phyloP scores from a whole-genome alignment of 2,888 invertebrate genomes.

The Erpobdella octoculata region DNA sequence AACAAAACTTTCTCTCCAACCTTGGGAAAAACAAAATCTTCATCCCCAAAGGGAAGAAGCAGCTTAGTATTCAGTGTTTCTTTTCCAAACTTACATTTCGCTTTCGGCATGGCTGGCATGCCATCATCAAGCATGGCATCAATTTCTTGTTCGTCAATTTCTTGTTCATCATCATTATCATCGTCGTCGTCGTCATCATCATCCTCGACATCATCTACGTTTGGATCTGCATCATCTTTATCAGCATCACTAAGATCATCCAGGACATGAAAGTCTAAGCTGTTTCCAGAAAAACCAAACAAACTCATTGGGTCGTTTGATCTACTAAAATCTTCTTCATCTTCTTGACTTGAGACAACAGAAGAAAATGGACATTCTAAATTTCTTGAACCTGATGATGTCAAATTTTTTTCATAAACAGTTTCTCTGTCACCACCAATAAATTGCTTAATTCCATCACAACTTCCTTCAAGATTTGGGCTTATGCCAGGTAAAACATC shows the following conservation, averaged over 20 bases:
- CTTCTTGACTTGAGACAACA: too few relatives aligned
- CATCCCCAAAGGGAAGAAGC: constrained; percentile 25
- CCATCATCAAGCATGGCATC: constrained; percentile 37
- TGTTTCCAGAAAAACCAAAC: constrained; percentile 27
- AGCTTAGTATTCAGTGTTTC: constrained; percentile 9
- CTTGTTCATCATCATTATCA: constrained; percentile 25
- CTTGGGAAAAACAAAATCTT: constrained; percentile 31
- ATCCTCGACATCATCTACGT: background rate
- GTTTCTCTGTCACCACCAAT: too few relatives aligned
- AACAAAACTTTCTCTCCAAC: constrained; percentile 36
- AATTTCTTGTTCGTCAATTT: constrained; percentile 36
- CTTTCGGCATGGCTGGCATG: constrained; percentile 15
- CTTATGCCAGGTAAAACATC: too few relatives aligned
- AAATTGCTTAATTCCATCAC: too few relatives aligned
- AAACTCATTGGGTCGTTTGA: background rate
- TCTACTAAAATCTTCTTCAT: background rate
- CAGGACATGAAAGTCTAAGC: constrained; percentile 21
- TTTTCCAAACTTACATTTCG: constrained; percentile 14
- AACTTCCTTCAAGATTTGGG: too few relatives aligned
- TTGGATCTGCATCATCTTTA: constrained; percentile 23
- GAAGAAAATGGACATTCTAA: too few relatives aligned
- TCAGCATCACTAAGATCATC: constrained; percentile 29
- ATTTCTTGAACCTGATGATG: too few relatives aligned
- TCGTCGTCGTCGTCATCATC: constrained; percentile 17
- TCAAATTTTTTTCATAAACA: too few relatives aligned